phyloP scores from a whole-genome alignment of 2,888 invertebrate species.

The Calameuta filiformis region DNA sequence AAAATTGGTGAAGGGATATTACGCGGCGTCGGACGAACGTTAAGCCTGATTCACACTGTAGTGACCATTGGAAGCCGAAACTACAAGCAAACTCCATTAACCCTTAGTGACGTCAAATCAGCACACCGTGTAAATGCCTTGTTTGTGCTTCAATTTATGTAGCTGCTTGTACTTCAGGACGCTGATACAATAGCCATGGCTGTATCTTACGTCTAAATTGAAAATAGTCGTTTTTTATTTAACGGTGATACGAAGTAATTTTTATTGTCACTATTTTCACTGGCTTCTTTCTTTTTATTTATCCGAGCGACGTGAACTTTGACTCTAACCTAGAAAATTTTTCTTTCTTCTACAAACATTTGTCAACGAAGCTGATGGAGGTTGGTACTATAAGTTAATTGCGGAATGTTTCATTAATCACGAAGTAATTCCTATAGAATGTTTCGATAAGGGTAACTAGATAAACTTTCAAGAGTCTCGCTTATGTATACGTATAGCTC shows the following conservation, averaged over 20 bases:
- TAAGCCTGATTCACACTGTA: not conserved
- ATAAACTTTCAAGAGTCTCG: not conserved
- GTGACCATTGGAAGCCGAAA: conserved; percentile 3
- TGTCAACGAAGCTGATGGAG: not conserved
- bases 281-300: no score
- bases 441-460: not conserved
- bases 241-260: not conserved
- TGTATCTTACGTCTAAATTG: not conserved
- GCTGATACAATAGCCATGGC: not conserved
- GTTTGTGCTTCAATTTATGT: not conserved
- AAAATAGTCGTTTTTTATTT: not conserved
- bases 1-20: not conserved
- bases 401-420: not conserved
- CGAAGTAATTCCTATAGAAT: not conserved
- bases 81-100: conserved; percentile 5
- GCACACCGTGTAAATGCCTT: not conserved
- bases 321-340: not conserved
- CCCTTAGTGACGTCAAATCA: not conserved
- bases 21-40: not conserved
- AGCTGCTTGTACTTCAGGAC: not conserved
- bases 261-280: not conserved
- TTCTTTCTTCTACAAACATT: not conserved
- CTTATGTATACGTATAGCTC: not conserved
- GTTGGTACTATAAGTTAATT: not conserved
- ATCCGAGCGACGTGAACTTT: not conserved